Percentiles rank a stretch among this genome's conserved stretches.
These are phyloP conservation scores for Brachynemurus nebulosus DNA, from an alignment of 2,888 invertebrate species.

Conservation along the genomic window DNA sequence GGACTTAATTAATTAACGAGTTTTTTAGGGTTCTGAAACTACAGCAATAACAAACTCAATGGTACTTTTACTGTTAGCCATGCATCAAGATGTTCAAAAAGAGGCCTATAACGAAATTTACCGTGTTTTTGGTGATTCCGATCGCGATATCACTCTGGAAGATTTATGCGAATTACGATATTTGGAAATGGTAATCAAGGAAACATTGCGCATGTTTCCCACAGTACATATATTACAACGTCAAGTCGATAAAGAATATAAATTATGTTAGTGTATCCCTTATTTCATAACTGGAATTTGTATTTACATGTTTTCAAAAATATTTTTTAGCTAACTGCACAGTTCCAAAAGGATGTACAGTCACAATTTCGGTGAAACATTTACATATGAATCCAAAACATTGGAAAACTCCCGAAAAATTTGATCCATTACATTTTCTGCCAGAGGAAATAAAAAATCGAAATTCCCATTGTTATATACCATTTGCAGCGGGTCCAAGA, in stretches of 20 bases:
- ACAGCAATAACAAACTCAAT: no score
- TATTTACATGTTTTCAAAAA: no score
- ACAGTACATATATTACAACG: conserved; percentile 18
- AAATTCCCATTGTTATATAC: conserved; percentile 59
- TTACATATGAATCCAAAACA: conserved; percentile 47
- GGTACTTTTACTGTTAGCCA: no score
- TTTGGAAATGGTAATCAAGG: conserved; percentile 23
- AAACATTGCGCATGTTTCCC: conserved; percentile 22
- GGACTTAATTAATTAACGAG: no score
- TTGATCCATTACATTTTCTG: conserved; percentile 56
- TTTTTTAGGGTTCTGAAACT: no score
- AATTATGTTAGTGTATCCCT: conserved; percentile 9
- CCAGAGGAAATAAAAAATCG: conserved; percentile 53
- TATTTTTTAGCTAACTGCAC: conserved; percentile 14
- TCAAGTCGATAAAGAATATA: conserved; percentile 16
- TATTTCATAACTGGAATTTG: no score
- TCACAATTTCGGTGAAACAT: conserved; percentile 21
- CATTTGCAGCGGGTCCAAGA: conserved; percentile 60
- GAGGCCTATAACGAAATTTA: conserved; percentile 10
- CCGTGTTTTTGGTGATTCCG: conserved; percentile 16
- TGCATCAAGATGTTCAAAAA: conserved; percentile 16
- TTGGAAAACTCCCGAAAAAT: conserved; percentile 48
- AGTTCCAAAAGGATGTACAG: conserved; percentile 17
- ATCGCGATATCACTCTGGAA: conserved; percentile 19
- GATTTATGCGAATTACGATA: conserved; percentile 20